These are phyloP conservation scores for Synergus umbraculus DNA, from an alignment of 2,888 invertebrate species.

Conservation along the genomic window DNA sequence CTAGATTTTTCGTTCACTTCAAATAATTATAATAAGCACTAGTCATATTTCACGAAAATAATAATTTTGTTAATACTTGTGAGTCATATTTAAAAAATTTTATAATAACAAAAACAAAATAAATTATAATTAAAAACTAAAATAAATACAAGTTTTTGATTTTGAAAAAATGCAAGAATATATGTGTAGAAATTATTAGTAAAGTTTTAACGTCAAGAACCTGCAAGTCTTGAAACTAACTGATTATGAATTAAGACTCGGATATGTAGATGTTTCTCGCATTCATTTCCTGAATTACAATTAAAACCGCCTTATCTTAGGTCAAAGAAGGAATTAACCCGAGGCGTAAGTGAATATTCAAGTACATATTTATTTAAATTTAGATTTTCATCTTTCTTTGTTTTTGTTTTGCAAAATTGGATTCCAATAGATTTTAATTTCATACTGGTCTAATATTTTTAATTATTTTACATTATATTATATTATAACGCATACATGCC, in stretches of 20 bases:
- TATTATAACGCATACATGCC: no score
- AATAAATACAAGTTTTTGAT: not conserved
- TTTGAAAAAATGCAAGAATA: not conserved
- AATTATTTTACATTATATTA: no score
- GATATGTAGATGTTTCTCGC: constrained; percentile 7
- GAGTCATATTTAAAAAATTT: not conserved
- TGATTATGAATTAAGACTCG: not conserved
- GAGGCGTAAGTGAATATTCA: not conserved
- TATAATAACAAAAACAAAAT: not conserved
- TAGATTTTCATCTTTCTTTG: not conserved
- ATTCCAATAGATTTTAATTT: not conserved
- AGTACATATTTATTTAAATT: not conserved
- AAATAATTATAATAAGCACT: not conserved
- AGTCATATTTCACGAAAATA: not conserved
- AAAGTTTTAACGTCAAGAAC: not conserved
- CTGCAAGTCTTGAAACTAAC: not conserved
- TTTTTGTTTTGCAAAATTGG: not conserved
- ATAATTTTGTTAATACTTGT: not conserved
- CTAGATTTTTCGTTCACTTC: not conserved
- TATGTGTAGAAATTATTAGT: not conserved
- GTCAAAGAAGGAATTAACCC: constrained; percentile 30
- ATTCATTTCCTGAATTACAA: constrained; percentile 18
- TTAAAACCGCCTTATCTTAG: constrained; percentile 7
- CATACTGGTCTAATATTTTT: no score
- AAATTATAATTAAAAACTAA: not conserved